phyloP scores from a whole-genome alignment of 2,888 invertebrate species.

The Drosophila dives region DNA sequence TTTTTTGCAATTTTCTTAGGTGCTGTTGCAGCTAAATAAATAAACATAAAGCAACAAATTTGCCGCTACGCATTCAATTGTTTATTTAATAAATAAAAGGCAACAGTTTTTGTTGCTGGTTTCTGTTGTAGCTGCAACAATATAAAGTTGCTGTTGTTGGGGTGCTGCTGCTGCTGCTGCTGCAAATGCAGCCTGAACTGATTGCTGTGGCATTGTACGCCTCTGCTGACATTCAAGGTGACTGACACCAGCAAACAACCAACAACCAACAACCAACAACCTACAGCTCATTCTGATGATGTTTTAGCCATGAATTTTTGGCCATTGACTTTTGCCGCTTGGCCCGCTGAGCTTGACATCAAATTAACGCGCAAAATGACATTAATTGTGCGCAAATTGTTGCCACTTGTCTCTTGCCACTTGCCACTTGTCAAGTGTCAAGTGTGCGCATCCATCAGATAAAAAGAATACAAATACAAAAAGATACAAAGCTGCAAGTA shows the following conservation, averaged over 20 bases:
- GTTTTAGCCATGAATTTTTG: slow-evolving; percentile 24
- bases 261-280: slow-evolving; percentile 30
- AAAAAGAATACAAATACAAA: neutral
- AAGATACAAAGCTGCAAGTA: slow-evolving; percentile 5
- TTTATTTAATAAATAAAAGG: slow-evolving; percentile 40
- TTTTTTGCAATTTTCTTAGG: slow-evolving; percentile 47
- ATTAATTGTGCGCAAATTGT: slow-evolving; percentile 61
- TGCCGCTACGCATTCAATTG: slow-evolving; percentile 58
- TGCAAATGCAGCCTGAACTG: slow-evolving; percentile 40
- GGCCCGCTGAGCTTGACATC: slow-evolving; percentile 40
- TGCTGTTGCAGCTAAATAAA: slow-evolving; percentile 68
- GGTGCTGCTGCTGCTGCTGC: slow-evolving; percentile 26
- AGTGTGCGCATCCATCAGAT: slow-evolving; percentile 26
- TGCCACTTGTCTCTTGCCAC: neutral
- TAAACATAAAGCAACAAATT: slow-evolving; percentile 47
- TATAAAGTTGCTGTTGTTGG: slow-evolving; percentile 7
- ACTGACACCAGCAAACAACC: slow-evolving; percentile 56
- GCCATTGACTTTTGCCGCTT: slow-evolving; percentile 56
- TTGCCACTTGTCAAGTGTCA: slow-evolving; percentile 12
- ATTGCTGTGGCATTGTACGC: slow-evolving; percentile 47
- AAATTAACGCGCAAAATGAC: slow-evolving; percentile 76
- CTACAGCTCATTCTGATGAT: slow-evolving; percentile 19
- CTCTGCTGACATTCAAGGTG: slow-evolving; percentile 61
- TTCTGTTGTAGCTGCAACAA: slow-evolving; percentile 13
- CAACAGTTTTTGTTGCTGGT: slow-evolving; percentile 16